These are phyloP conservation scores for Drepana falcataria DNA, from an alignment of 2,888 invertebrate species.

Conservation along the genomic window DNA sequence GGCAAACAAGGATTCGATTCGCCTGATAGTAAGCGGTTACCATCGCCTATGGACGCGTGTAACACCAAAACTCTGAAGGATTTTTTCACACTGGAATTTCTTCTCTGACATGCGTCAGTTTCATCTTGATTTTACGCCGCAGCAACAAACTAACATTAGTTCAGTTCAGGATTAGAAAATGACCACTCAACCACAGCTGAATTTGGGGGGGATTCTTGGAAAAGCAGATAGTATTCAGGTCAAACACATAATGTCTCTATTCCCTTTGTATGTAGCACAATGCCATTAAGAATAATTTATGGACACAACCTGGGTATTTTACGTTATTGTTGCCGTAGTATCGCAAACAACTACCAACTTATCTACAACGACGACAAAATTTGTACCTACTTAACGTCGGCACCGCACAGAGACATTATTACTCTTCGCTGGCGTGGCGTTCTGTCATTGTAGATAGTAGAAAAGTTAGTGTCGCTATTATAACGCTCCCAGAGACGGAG, in stretches of 20 bases:
- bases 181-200: neutral
- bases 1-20: no score
- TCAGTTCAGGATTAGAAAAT: no score
- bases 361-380: neutral
- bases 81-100: no score
- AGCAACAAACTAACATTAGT: no score
- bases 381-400: neutral
- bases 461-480: no score
- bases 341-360: neutral
- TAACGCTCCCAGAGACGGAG: no score
- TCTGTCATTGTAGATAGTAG: no score
- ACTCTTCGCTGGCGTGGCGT: neutral
- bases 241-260: slow-evolving; percentile 17
- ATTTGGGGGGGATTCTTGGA: slow-evolving; percentile 13
- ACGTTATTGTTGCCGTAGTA: neutral
- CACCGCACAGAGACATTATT: neutral
- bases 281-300: neutral
- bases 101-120: no score
- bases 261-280: neutral
- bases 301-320: neutral
- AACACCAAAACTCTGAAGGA: no score
- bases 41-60: no score
- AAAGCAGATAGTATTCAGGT: slow-evolving; percentile 4
- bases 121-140: no score
- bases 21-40: no score